Evolutionary conservation across 2,797 vertebrate species (phyloP).

Genomic region (Cottoperca gobio): DNA sequence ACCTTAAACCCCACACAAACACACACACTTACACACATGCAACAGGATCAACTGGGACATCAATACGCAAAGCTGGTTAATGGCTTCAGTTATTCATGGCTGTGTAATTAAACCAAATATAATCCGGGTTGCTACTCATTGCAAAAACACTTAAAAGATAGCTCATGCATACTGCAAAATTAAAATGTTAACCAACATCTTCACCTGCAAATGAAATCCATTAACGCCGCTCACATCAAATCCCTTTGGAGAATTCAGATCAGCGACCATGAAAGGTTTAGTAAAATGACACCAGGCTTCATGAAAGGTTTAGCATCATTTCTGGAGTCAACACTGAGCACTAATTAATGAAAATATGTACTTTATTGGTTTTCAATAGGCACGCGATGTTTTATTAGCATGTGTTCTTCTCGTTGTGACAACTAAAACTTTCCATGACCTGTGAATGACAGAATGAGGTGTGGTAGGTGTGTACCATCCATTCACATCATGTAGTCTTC

Average conservation of each 20-base stretch:
- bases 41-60: neutral
- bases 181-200: neutral
- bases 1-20: neutral
- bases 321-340: neutral
- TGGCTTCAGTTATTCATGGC: neutral
- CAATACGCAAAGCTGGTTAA: neutral
- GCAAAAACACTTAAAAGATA: neutral
- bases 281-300: neutral
- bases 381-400: slow-evolving; percentile 9
- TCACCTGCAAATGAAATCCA: slow-evolving; percentile 9
- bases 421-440: slow-evolving; percentile 20
- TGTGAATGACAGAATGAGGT: slow-evolving; percentile 33
- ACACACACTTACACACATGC: neutral
- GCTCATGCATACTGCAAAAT: neutral
- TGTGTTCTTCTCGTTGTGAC: neutral
- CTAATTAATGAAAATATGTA: neutral
- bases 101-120: neutral
- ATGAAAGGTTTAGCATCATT: neutral
- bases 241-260: slow-evolving; percentile 3
- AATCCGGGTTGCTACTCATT: neutral
- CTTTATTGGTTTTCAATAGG: neutral
- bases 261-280: neutral
- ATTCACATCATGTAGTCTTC: slow-evolving; percentile 1
- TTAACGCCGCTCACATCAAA: neutral
- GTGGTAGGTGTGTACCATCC: slow-evolving; percentile 5